These are phyloP conservation scores for Dendrolimus punctatus DNA, from an alignment of 1,140 invertebrate species.

Conservation along the genomic window DNA sequence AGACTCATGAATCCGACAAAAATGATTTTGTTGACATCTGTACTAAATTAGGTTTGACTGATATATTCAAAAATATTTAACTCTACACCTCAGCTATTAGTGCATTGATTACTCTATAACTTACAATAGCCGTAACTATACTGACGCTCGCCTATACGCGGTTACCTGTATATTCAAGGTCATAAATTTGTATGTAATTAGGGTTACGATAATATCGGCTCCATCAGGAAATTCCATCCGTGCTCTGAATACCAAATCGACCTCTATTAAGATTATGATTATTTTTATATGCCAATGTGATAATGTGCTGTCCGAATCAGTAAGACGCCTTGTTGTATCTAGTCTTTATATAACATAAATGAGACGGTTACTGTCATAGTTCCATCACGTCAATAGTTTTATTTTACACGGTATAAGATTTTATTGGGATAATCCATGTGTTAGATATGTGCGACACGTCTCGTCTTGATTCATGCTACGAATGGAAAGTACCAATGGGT, in stretches of 20 bases:
- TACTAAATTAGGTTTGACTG: no score
- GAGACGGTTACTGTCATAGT: no score
- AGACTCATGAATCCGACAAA: no score
- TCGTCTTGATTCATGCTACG: constrained; percentile 14
- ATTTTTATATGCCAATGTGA: constrained; percentile 3
- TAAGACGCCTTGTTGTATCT: no score
- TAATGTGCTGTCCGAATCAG: no score
- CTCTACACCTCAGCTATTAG: no score
- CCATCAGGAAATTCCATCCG: constrained; percentile 17
- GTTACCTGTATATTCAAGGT: constrained; percentile 10
- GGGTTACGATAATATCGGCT: constrained; percentile 11
- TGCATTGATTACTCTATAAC: no score
- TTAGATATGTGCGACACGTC: constrained; percentile 15
- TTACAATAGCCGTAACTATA: no score
- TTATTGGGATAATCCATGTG: constrained; percentile 14
- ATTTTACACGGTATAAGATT: constrained; percentile 1
- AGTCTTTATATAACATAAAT: no score
- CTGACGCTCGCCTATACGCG: no score
- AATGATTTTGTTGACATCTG: no score
- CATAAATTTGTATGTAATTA: constrained; percentile 6
- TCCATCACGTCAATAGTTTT: not conserved
- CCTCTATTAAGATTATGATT: constrained; percentile 9
- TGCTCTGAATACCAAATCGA: constrained; percentile 14
- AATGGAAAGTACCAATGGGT: constrained; percentile 26
- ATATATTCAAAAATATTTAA: no score